Evolutionary conservation across 2,888 invertebrate species (phyloP).

Genomic region (Coenonympha arcania): DNA sequence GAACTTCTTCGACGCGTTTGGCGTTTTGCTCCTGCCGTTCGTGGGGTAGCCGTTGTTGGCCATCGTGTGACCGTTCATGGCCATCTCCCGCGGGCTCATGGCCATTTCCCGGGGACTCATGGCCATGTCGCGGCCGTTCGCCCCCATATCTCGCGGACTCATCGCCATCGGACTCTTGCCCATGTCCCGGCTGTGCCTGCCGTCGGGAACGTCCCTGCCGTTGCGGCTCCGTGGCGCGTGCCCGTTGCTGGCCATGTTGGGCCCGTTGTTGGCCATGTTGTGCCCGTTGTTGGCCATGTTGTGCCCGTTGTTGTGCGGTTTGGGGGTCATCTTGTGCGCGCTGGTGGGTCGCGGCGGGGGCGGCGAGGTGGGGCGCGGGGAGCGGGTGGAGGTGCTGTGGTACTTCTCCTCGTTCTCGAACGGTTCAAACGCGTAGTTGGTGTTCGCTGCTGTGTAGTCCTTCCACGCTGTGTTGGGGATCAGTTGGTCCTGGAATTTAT

Average conservation of each 20-base stretch:
- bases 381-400: constrained; percentile 44
- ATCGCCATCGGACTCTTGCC: neutral
- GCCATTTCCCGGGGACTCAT: constrained; percentile 16
- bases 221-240: neutral
- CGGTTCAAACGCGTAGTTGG: constrained; percentile 92
- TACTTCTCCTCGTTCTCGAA: constrained; percentile 87
- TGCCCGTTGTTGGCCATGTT: neutral
- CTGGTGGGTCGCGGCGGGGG: constrained; percentile 40
- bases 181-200: neutral
- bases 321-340: constrained; percentile 22
- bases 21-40: constrained; percentile 30
- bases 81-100: constrained; percentile 25
- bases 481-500: constrained; percentile 79
- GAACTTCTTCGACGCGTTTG: constrained; percentile 35
- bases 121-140: neutral
- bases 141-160: neutral
- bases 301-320: constrained; percentile 13
- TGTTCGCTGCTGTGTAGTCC: constrained; percentile 86
- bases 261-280: neutral
- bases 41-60: constrained; percentile 23
- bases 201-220: constrained; percentile 5
- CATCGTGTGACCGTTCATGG: constrained; percentile 30
- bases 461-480: constrained; percentile 91
- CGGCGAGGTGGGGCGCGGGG: constrained; percentile 35
- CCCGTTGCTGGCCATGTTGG: neutral